Conservation (phyloP, 2,797 vertebrate species). For the Argya squamiceps region DNA sequence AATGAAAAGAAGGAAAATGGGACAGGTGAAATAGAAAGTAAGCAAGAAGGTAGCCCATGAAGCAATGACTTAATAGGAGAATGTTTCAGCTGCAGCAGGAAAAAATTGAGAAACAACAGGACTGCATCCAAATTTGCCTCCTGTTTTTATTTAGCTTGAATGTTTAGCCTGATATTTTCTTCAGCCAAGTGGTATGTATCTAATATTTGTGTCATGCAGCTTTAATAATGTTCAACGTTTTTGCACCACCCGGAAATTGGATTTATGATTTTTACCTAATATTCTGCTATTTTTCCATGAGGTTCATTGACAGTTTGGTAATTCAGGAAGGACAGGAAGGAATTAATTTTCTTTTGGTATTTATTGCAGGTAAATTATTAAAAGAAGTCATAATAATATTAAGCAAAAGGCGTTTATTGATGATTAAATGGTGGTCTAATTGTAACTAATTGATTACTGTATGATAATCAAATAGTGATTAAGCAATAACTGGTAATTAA, state of each 20-base stretch:
- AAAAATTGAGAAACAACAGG: neutral
- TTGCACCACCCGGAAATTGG: neutral
- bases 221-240: neutral
- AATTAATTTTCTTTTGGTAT: neutral
- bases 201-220: neutral
- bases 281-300: neutral
- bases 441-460: neutral
- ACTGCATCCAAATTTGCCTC: neutral
- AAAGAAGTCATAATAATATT: neutral
- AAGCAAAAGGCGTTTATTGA: neutral
- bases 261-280: neutral
- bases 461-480: neutral
- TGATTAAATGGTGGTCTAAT: neutral
- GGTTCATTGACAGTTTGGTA: neutral
- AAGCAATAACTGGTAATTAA: neutral
- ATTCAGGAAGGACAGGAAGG: neutral
- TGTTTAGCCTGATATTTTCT: neutral
- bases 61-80: neutral
- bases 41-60: neutral
- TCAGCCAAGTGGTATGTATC: neutral
- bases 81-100: neutral
- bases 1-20: neutral
- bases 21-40: neutral
- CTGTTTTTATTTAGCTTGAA: neutral
- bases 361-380: neutral